A percentile compares a stretch with the other conserved stretches of the same genome.
phyloP scores from a whole-genome alignment of 2,113 vertebrate species.

The Anthoscopus minutus region DNA sequence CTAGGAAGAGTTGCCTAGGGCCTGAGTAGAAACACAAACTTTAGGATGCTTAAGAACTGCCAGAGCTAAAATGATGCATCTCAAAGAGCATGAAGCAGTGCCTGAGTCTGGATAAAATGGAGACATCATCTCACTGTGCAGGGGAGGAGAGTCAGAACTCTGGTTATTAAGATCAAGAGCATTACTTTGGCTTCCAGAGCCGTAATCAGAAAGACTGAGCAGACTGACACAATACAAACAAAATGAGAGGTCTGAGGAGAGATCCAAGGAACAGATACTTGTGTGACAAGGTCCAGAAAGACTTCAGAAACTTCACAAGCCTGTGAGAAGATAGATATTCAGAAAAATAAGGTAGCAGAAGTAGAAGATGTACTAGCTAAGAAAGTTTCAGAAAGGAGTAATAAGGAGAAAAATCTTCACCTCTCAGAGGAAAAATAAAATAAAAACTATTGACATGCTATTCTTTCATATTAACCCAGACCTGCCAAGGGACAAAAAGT shows the following conservation, averaged over 20 bases:
- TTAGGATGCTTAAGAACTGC: background rate
- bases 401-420: background rate
- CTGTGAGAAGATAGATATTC: background rate
- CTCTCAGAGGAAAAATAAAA: background rate
- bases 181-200: background rate
- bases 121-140: background rate
- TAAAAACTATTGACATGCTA: background rate
- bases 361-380: background rate
- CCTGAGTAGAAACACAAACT: background rate
- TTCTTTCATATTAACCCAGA: background rate
- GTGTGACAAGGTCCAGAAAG: background rate
- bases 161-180: background rate
- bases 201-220: background rate
- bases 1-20: background rate
- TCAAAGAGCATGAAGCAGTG: background rate
- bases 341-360: background rate
- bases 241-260: background rate
- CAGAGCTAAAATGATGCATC: background rate
- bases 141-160: background rate
- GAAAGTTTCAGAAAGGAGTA: background rate
- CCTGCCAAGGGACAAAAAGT: background rate
- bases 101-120: background rate
- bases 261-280: background rate
- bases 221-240: background rate
- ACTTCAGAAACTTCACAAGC: background rate